phyloP scores from a whole-genome alignment of 2,888 invertebrate genomes.

The Netelia fuscicornis region DNA sequence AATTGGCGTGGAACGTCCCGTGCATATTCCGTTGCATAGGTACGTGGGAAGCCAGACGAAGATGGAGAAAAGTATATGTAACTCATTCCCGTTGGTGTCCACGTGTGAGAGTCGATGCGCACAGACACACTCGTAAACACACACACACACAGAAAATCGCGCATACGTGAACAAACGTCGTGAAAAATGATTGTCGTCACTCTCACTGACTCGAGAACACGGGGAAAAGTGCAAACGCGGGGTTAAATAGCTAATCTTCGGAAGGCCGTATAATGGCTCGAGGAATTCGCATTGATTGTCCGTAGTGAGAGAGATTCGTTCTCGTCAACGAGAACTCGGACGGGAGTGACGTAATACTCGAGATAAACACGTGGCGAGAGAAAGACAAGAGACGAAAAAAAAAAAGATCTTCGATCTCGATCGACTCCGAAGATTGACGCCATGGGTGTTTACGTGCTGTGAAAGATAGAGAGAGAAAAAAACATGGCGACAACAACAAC shows the following conservation, averaged over 20 bases:
- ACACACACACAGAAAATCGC: background rate
- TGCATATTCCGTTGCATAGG: background rate
- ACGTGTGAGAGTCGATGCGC: background rate
- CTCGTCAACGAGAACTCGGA: slow-evolving; percentile 11
- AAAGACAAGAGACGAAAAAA: background rate
- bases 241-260: slow-evolving; percentile 67
- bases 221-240: slow-evolving; percentile 56
- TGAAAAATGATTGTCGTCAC: slow-evolving; percentile 65
- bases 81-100: background rate
- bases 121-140: too few species aligned
- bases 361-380: background rate
- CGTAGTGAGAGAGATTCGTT: slow-evolving; percentile 47
- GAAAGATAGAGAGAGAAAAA: slow-evolving; percentile 3
- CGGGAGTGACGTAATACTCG: background rate
- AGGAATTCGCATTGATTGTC: slow-evolving; percentile 64
- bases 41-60: slow-evolving; percentile 4
- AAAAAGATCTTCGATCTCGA: background rate
- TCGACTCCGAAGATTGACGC: background rate
- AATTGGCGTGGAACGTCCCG: background rate
- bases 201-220: slow-evolving; percentile 23
- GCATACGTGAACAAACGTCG: slow-evolving; percentile 11
- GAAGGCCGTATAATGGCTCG: slow-evolving; percentile 56
- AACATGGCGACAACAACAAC: background rate
- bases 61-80: background rate
- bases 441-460: background rate